Percentiles rank a stretch among this genome's conserved stretches.
phyloP scores from a whole-genome alignment of 2,888 invertebrate genomes.

The Nasonia oneida region DNA sequence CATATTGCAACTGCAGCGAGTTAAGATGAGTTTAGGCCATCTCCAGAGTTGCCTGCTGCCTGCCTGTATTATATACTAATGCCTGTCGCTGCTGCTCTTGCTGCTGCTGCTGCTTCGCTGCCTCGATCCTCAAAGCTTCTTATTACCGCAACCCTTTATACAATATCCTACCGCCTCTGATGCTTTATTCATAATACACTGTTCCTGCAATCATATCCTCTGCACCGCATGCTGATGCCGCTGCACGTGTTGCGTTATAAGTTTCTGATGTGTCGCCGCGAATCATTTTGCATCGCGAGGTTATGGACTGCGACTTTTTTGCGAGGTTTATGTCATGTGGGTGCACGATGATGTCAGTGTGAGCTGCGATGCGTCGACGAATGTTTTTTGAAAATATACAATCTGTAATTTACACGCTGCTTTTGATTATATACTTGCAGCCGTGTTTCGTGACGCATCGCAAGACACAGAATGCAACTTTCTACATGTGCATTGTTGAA shows the following conservation, averaged over 20 bases:
- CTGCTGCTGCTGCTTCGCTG: neutral
- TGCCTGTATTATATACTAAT: constrained; percentile 42
- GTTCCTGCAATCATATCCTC: too few species aligned
- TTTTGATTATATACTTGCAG: neutral
- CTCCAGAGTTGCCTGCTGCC: constrained; percentile 75
- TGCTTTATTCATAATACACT: too few species aligned
- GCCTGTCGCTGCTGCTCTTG: constrained; percentile 32
- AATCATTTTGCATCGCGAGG: too few species aligned
- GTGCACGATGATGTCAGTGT: too few species aligned
- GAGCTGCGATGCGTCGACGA: too few species aligned
- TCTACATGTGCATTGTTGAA: neutral
- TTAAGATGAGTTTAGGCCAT: constrained; percentile 75
- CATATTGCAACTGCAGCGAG: neutral
- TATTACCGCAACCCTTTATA: neutral
- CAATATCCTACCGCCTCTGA: neutral
- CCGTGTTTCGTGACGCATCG: neutral
- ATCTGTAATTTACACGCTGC: too few species aligned
- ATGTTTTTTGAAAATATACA: too few species aligned
- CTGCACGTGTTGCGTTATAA: too few species aligned
- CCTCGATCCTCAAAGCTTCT: neutral
- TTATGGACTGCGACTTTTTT: neutral
- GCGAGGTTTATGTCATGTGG: neutral
- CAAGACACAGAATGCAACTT: constrained; percentile 1
- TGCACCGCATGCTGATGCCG: too few species aligned
- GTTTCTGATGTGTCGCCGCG: too few species aligned